A percentile compares a stretch with the other conserved stretches of the same genome.
These are phyloP conservation scores for Acrossocheilus fasciatus DNA, from an alignment of 2,797 vertebrate species.

Conservation along the genomic window DNA sequence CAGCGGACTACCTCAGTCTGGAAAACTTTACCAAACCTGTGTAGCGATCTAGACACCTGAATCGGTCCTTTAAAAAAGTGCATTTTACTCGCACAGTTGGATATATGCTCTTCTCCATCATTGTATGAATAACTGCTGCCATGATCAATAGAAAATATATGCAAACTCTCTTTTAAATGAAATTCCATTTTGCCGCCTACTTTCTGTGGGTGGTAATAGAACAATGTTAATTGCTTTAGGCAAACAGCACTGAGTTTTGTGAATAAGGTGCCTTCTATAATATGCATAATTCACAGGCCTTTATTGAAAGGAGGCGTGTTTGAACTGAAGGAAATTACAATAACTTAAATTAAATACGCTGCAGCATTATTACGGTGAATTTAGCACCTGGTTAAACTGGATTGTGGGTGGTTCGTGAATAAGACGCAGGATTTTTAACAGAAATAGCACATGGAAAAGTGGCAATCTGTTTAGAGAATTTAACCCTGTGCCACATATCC, in stretches of 20 bases:
- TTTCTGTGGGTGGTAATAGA: neutral
- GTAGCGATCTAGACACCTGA: neutral
- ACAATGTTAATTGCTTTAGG: constrained; percentile 9
- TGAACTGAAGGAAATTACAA: neutral
- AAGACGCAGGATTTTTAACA: neutral
- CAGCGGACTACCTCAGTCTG: neutral
- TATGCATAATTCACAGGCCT: constrained; percentile 2
- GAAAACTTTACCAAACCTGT: neutral
- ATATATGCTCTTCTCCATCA: neutral
- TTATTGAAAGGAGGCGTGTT: constrained; percentile 20
- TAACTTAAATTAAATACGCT: neutral
- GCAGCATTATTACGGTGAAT: neutral
- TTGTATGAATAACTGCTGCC: neutral
- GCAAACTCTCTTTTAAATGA: neutral
- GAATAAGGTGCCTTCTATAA: neutral
- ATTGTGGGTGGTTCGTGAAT: constrained; percentile 21
- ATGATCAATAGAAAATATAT: constrained; percentile 13
- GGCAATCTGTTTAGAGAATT: neutral
- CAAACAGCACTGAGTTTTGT: neutral
- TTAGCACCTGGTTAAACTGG: constrained; percentile 9
- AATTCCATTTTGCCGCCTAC: constrained; percentile 19
- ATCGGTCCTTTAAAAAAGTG: neutral
- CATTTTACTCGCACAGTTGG: neutral
- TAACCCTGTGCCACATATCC: neutral
- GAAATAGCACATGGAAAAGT: neutral